A percentile compares a stretch with the other conserved stretches of the same genome.
Conservation (phyloP, 2,888 invertebrate genomes). For the Cheilosia vulpina region DNA sequence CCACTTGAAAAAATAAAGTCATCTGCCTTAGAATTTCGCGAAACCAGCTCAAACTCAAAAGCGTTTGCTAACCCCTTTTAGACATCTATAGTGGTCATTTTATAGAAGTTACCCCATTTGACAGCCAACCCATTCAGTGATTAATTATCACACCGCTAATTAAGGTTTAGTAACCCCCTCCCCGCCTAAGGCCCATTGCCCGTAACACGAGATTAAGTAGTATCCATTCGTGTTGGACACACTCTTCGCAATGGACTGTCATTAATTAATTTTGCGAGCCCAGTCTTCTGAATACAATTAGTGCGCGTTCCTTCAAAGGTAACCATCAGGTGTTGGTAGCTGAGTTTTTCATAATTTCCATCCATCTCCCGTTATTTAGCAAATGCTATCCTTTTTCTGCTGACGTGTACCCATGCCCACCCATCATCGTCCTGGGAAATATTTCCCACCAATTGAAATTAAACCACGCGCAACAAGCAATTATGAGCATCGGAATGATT, state of each 20-base stretch:
- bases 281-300: conserved; percentile 58
- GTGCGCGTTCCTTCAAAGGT: conserved; percentile 19
- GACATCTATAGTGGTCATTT: background rate
- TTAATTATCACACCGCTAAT: conserved; percentile 61
- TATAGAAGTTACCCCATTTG: conserved; percentile 2
- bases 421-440: conserved; percentile 30
- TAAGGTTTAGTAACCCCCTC: conserved; percentile 47
- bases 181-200: background rate
- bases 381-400: conserved; percentile 46
- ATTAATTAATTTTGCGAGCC: conserved; percentile 65
- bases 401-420: background rate
- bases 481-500: conserved; percentile 68
- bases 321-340: conserved; percentile 51
- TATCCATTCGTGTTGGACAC: conserved; percentile 56
- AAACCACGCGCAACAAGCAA: conserved; percentile 68
- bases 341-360: conserved; percentile 49
- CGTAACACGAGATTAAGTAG: conserved; percentile 62
- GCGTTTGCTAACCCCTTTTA: background rate
- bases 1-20: no score
- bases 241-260: conserved; percentile 57
- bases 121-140: conserved; percentile 49
- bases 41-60: conserved; percentile 3
- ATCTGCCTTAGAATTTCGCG: no score
- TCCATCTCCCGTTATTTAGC: conserved; percentile 30
- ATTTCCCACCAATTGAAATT: conserved; percentile 39